phyloP scores from a whole-genome alignment of 2,113 vertebrate genomes.

The Merops nubicus region DNA sequence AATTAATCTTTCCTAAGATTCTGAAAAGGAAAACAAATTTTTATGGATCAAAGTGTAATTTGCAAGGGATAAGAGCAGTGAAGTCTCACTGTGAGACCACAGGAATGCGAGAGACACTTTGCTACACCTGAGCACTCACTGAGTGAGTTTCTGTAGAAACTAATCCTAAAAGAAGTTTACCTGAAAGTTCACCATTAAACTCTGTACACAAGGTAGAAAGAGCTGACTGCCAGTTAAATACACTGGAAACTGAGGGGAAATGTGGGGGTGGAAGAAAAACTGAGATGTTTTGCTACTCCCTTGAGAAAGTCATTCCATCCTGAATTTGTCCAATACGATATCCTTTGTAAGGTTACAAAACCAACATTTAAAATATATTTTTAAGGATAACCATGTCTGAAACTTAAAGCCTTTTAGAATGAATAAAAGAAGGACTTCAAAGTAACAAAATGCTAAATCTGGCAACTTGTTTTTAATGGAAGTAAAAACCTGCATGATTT shows the following conservation, averaged over 20 bases:
- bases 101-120: not conserved
- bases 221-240: not conserved
- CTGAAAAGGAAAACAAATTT: not conserved
- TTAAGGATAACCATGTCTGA: slow-evolving; percentile 51
- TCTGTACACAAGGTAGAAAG: not conserved
- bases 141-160: not conserved
- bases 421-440: slow-evolving; percentile 65
- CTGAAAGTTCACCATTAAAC: not conserved
- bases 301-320: slow-evolving; percentile 40
- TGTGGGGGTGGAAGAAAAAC: slow-evolving; percentile 46
- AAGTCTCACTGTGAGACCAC: not conserved
- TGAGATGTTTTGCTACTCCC: slow-evolving; percentile 11
- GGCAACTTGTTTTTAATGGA: slow-evolving; percentile 68
- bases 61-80: not conserved
- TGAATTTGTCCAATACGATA: slow-evolving; percentile 34
- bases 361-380: slow-evolving; percentile 50
- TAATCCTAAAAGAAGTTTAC: slow-evolving; percentile 20
- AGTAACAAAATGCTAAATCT: slow-evolving; percentile 61
- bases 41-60: not conserved
- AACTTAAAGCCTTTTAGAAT: slow-evolving; percentile 52
- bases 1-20: not conserved
- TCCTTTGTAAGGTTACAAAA: slow-evolving; percentile 57
- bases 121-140: not conserved
- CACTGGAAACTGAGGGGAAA: slow-evolving; percentile 26
- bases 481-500: slow-evolving; percentile 26